Percentiles rank a stretch among this genome's conserved stretches.
Conservation (phyloP, 2,113 vertebrate species). For the Grammomys surdaster region DNA sequence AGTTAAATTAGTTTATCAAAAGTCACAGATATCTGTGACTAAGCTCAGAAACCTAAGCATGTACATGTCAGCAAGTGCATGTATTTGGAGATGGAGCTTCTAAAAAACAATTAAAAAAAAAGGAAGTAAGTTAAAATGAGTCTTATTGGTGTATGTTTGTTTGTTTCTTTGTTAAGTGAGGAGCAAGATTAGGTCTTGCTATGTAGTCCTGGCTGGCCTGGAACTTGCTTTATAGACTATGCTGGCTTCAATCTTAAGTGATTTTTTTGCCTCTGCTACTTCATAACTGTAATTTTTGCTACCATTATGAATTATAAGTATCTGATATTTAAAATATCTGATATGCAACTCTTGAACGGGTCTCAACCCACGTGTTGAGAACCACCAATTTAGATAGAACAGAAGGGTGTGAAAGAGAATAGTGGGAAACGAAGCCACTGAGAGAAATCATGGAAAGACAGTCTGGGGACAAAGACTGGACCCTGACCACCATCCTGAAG, state of each 20-base stretch:
- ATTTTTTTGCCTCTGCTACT: not conserved
- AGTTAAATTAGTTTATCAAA: not conserved
- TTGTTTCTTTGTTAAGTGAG: not conserved
- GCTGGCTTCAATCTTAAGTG: not conserved
- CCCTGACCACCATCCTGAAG: not conserved
- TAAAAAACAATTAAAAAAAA: not conserved
- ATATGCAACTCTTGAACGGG: not conserved
- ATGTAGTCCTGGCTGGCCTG: not conserved
- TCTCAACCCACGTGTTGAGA: not conserved
- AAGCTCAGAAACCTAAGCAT: not conserved
- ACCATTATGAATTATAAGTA: not conserved
- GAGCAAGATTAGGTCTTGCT: not conserved
- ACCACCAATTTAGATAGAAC: not conserved
- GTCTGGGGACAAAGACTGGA: not conserved
- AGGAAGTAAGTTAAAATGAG: not conserved
- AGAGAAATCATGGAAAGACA: fast-evolving
- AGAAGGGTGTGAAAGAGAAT: not conserved
- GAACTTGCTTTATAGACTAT: not conserved
- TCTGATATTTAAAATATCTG: no score
- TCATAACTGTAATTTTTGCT: not conserved
- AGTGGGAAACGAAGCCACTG: not conserved
- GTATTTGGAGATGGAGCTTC: not conserved
- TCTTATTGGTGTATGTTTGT: not conserved
- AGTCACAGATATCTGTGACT: not conserved
- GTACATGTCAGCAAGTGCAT: not conserved